Base-by-base conservation (phyloP, 2,113 vertebrate genomes). In the Etheostoma spectabile region DNA sequence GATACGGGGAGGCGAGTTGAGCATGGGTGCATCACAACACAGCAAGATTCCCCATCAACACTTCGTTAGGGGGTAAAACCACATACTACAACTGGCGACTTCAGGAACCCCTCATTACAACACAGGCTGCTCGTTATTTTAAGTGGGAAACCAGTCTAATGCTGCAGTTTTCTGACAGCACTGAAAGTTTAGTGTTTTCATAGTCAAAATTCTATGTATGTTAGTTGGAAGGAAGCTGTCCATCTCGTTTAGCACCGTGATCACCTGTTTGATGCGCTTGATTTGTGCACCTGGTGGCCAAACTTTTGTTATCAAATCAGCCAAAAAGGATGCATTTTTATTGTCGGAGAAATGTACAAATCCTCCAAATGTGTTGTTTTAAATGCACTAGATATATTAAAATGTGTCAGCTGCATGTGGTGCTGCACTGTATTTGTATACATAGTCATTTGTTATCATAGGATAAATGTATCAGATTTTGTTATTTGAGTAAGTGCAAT, bases 71-170 rank as follows among this genome's bases (percentile, higher is more conserved):
- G 16, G 11, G 16, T 33, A 35, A 24, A 8, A 18, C 45, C 45
- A 12, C 24, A 68, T 66, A 56, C 8, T 22, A 55, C 3, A 1
- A 53, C 38, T 42, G 38, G 38, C 38, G 10, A 42, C 38, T 42
- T 42, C 10, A 11, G 56, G 33, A 60, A 51, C 15, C 12, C 14
- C 79, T 85, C 79, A 79, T 85, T 77, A 85, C 14, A 71, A 73
- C 65, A 19, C 38, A 3, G n/a, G 49, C 22, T 62, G 30, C 70
- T 85, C 74, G 76, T 85, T 82, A 79, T 59, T 85, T 22, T 22
- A 15, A 53, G n/a, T 2, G 3, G n/a, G n/a, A 45, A 74, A 70
- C 19, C 15, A 72, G 48, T 13, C 8, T 21, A 46, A 13, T 14
- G 42, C 49, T 46, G 65, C 64, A 62, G 18, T 80, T 80, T 67